A percentile compares a stretch with the other conserved stretches of the same genome.
These are phyloP conservation scores for Prionailurus viverrinus DNA, from an alignment of 2,113 vertebrate species.

Conservation along the genomic window DNA sequence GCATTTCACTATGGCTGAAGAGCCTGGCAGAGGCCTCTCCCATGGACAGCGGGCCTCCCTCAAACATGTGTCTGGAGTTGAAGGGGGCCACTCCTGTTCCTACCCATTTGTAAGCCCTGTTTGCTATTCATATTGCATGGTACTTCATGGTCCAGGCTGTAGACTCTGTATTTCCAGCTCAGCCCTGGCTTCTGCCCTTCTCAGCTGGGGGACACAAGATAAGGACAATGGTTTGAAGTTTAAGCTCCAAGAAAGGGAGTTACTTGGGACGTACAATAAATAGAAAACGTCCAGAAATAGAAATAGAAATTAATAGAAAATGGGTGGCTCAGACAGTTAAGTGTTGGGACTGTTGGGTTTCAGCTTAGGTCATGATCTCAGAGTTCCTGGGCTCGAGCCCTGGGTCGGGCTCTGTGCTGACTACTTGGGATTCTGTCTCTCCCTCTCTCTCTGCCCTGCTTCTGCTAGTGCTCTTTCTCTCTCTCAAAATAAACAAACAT, in stretches of 20 bases:
- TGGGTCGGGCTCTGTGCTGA: too few species aligned
- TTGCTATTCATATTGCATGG: not conserved
- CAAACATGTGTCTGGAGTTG: fast-evolving
- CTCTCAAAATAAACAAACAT: too few species aligned
- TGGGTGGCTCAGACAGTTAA: too few species aligned
- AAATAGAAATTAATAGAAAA: too few species aligned
- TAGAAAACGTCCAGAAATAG: not conserved
- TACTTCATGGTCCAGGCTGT: fast-evolving
- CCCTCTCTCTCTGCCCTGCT: too few species aligned
- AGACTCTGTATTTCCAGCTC: not conserved
- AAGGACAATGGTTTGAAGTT: not conserved
- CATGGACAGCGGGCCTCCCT: not conserved
- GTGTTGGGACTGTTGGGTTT: too few species aligned
- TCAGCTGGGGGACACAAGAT: too few species aligned
- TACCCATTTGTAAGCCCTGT: not conserved
- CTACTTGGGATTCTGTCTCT: too few species aligned
- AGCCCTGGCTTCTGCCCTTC: not conserved
- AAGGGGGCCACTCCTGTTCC: not conserved
- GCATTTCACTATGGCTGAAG: not conserved
- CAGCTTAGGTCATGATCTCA: too few species aligned
- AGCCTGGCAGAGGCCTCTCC: not conserved
- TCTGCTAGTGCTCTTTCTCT: too few species aligned
- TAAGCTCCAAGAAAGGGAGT: not conserved
- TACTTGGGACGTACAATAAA: not conserved
- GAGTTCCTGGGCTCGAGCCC: too few species aligned